These are phyloP conservation scores for Machimus atricapillus DNA, from an alignment of 2,888 invertebrate species.

Conservation along the genomic window DNA sequence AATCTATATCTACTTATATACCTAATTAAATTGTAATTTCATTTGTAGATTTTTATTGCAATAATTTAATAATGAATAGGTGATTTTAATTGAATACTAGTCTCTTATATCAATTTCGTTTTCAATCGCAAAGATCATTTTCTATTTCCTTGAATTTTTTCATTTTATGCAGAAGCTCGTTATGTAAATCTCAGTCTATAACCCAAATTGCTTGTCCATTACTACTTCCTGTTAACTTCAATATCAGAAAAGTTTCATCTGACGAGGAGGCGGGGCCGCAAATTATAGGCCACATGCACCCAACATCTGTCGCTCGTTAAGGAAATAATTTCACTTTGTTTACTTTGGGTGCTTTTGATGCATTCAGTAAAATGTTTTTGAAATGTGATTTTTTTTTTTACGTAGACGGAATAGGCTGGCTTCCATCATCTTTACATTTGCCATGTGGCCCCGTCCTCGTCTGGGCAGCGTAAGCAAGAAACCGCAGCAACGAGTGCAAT, in stretches of 20 bases:
- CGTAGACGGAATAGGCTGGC: neutral
- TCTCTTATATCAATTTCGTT: neutral
- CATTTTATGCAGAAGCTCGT: neutral
- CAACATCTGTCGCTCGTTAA: conserved; percentile 3
- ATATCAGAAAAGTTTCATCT: neutral
- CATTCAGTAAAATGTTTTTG: neutral
- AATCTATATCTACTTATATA: too few relatives aligned
- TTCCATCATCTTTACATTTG: neutral
- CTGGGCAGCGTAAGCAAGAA: neutral
- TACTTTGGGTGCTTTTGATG: neutral
- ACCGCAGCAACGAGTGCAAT: neutral
- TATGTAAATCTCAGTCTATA: neutral
- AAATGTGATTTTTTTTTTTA: neutral
- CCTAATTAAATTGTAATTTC: too few relatives aligned
- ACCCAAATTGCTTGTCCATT: neutral
- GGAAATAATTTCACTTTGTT: conserved; percentile 5
- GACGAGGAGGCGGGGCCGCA: neutral
- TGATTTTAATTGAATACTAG: neutral
- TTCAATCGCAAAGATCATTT: neutral
- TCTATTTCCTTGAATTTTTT: neutral
- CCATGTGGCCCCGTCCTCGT: neutral
- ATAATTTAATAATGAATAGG: neutral
- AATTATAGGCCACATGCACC: neutral
- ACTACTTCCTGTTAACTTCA: neutral
- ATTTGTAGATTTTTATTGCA: too few relatives aligned